Base-by-base conservation (phyloP, 2,113 vertebrate species). In the Sceloporus undulatus region DNA sequence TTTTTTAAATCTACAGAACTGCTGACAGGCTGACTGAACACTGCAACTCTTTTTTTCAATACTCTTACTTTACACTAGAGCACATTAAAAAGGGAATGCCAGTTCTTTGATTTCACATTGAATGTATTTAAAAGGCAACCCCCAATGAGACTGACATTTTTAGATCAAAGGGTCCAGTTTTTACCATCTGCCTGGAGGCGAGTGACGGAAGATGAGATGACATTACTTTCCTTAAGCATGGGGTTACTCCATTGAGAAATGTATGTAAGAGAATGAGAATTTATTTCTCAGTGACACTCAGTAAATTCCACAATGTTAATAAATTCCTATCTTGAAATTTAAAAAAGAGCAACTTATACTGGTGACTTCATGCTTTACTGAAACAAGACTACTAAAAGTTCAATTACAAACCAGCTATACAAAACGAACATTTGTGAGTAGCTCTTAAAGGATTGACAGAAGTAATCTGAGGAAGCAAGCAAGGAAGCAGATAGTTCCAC, bases 41-140 rank as follows among this genome's bases (percentile, higher is more conserved):
- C 34, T n/a, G 9, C 25, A 52, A 54, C 29, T 8, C 42, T 10
- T 74, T 62, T 9, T 56, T 70, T 88, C 48, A 77, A 83, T 65
- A 2, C 90, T 81, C 70, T 70, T 88, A 88, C 89, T 75, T 85
- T 86, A 90, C 87, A 87, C 79, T 86, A 79, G 82, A 84, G 0
- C 7, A 85, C 76, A 75, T 4, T 78, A 92, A 92, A 89, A 79
- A 89, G 42, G 2, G 0, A 82, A 84, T 21, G 84, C 74, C 90
- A 73, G 68, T 7, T 14, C 16, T 6, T 0, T 81, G 0, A 0
- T 84, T 62, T 79, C 59, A 78, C 82, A 21, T 23, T 84, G 19
- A 23, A 74, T 25, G 19, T 34, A 74, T 25, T 34, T 65, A 40
- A 54, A 78, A 2, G 2, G 59, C 48, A 52, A 86, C 4, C 18